phyloP scores from a whole-genome alignment of 2,797 vertebrate species.

The Echeneis naucrates region DNA sequence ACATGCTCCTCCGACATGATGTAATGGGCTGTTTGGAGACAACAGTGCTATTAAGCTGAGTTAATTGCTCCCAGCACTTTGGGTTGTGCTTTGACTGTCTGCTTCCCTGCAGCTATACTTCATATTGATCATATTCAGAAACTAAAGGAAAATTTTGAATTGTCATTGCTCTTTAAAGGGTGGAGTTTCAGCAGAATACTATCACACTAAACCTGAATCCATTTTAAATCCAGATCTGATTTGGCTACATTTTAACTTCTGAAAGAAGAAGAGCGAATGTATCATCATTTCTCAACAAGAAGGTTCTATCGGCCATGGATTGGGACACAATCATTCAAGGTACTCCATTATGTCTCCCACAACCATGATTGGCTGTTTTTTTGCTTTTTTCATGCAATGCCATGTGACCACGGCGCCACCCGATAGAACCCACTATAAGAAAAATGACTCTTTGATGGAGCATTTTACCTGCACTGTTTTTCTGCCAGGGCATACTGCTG shows the following conservation, averaged over 20 bases:
- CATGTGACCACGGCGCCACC: not conserved
- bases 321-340: too few species aligned
- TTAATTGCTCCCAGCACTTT: conserved; percentile 60
- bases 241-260: too few species aligned
- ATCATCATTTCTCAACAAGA: too few species aligned
- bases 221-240: too few species aligned
- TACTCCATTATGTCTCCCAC: not conserved
- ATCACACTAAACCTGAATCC: not conserved
- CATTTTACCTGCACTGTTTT: not conserved
- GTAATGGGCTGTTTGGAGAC: conserved; percentile 55
- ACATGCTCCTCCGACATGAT: conserved; percentile 29
- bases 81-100: conserved; percentile 10
- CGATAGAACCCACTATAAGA: not conserved
- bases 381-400: not conserved
- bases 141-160: too few species aligned
- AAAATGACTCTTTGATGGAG: not conserved
- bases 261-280: too few species aligned
- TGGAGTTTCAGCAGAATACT: not conserved
- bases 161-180: too few species aligned
- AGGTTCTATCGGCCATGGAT: too few species aligned
- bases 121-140: not conserved
- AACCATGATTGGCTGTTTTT: not conserved
- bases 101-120: conserved; percentile 2
- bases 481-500: not conserved
- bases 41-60: conserved; percentile 59